Evolutionary conservation across 2,888 invertebrate species (phyloP).

Genomic region (Xanthia icteritia): DNA sequence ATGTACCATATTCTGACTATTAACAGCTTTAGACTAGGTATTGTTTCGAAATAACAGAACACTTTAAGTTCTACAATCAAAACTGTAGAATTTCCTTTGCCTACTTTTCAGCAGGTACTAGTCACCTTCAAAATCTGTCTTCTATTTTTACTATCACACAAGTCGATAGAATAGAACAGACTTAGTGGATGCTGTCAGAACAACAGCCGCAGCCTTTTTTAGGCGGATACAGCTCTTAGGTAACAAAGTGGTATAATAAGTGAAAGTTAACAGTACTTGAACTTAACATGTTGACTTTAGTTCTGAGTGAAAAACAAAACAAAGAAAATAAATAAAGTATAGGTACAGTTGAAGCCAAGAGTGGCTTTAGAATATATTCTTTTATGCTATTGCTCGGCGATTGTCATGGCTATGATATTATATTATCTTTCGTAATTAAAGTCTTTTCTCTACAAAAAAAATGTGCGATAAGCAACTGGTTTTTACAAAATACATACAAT

Average conservation of each 20-base stretch:
- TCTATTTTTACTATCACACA: background rate
- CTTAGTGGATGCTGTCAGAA: conserved; percentile 1
- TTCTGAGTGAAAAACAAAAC: conserved; percentile 27
- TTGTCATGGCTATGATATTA: background rate
- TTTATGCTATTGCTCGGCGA: background rate
- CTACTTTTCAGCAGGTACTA: background rate
- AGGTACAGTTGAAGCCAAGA: background rate
- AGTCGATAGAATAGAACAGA: background rate
- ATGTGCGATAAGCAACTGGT: background rate
- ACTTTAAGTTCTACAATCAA: background rate
- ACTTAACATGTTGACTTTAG: conserved; percentile 1
- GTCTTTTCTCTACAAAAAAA: background rate
- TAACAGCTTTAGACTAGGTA: background rate
- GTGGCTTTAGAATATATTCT: background rate
- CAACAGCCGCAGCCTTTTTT: background rate
- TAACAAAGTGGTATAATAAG: conserved; percentile 27
- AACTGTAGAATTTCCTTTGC: background rate
- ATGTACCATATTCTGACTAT: too few relatives aligned
- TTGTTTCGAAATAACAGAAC: background rate
- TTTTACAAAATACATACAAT: conserved; percentile 20
- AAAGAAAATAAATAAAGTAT: background rate
- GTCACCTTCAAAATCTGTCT: background rate
- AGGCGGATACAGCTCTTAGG: conserved; percentile 24
- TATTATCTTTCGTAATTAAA: background rate
- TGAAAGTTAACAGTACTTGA: conserved; percentile 37